Base-by-base conservation (phyloP, 2,113 vertebrate species). In the Pandion haliaetus region DNA sequence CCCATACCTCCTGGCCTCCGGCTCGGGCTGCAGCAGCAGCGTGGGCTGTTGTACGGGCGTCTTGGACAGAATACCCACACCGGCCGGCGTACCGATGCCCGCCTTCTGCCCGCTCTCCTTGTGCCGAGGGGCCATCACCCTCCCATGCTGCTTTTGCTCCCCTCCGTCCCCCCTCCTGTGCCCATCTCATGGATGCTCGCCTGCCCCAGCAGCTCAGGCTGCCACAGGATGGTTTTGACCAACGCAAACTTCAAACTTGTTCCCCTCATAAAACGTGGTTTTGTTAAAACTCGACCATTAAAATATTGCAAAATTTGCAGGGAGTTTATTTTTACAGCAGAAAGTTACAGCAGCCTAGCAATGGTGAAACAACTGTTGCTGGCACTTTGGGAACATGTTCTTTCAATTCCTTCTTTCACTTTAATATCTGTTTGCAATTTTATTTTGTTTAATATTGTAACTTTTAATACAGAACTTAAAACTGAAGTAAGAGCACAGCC, bases 51-150 rank as follows among this genome's bases (percentile, higher is more conserved):
- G 32, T 42, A 4, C 72, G 12, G 54, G 34, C 42, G 7, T 12
- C 54, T n/a, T 12, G 32, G 15, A 32, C 5, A 6, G 26, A 49
- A 15, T 3, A 8, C 15, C 44, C 19, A 4, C 12, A 2, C 25
- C 3, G 14, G 42, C 32, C 3, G 2, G 25, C 20, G 3, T 10
- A 7, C 34, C 12, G 8, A 4, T 38, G 34, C 12, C 44, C n/a
- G 3, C 15, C 34, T 31, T 14, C 66, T 18, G 67, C 45, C 67
- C 67, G 8, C 67, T 7, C 18, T 31, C 26, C 52, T 28, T 9
- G 25, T 28, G 42, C 73, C 18, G 21, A 16, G 44, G 3, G n/a
- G 12, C 57, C 45, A 3, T 32, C 63, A 16, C 13, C 34, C 20
- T 31, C 36, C 28, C 34, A 21, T 19, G 2, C 23, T 21, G 7